Conservation (phyloP, 2,113 vertebrate species). For the Indicator indicator region DNA sequence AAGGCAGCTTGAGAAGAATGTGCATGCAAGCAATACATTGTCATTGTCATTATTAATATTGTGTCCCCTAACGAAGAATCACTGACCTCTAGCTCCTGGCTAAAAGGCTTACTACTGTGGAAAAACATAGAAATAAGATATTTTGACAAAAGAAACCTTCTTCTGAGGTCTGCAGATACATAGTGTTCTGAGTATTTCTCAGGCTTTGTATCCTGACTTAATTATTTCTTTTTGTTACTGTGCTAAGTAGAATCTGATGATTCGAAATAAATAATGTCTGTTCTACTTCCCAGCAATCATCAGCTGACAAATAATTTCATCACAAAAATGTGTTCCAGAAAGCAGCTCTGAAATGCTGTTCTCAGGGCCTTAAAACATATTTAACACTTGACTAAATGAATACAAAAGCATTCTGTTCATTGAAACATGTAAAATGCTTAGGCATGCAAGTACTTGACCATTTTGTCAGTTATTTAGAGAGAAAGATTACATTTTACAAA, state of each 20-base stretch:
- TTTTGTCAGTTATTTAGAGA: conserved; percentile 21
- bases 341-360: conserved; percentile 50
- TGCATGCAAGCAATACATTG: background rate
- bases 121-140: background rate
- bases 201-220: conserved; percentile 2
- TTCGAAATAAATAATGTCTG: conserved; percentile 40
- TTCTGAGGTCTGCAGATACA: background rate
- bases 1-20: background rate
- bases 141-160: background rate
- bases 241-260: background rate
- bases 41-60: background rate
- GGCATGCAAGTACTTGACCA: conserved; percentile 38
- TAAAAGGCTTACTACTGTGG: background rate
- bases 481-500: conserved; percentile 45
- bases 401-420: conserved; percentile 64
- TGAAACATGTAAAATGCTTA: conserved; percentile 63
- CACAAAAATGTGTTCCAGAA: conserved; percentile 49
- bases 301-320: conserved; percentile 65
- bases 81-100: background rate
- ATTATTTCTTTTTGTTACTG: background rate
- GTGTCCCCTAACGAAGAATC: background rate
- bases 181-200: background rate
- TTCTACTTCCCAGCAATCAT: conserved; percentile 12
- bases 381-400: conserved; percentile 71
- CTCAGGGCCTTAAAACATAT: conserved; percentile 41